Conservation (phyloP, 2,797 vertebrate species). For the Phataginus tetradactyla region DNA sequence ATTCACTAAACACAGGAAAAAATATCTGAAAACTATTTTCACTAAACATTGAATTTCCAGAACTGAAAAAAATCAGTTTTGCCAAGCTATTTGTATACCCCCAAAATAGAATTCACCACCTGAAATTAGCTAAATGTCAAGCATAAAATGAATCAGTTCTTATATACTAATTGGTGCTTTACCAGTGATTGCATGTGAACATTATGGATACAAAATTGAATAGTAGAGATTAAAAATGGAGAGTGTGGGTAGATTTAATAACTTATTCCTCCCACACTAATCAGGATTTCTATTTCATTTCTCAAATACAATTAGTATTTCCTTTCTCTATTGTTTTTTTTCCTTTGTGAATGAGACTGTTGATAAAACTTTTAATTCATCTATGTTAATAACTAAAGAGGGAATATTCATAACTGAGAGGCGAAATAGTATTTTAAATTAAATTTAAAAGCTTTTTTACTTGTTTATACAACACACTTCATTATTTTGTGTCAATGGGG, state of each 20-base stretch:
- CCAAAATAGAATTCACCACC: conserved; percentile 74
- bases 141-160: conserved; percentile 83
- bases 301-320: conserved; percentile 77
- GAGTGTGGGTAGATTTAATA: conserved; percentile 80
- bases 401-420: conserved; percentile 11
- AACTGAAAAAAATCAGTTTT: conserved; percentile 47
- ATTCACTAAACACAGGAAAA: conserved; percentile 55
- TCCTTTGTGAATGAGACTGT: conserved; percentile 60
- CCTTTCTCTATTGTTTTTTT: conserved; percentile 46
- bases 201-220: conserved; percentile 85
- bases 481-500: neutral
- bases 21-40: conserved; percentile 37
- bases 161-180: conserved; percentile 86
- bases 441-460: conserved; percentile 34
- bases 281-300: conserved; percentile 81
- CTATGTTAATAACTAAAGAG: conserved; percentile 48
- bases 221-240: conserved; percentile 79
- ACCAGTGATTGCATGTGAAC: conserved; percentile 81
- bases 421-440: conserved; percentile 21
- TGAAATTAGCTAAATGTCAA: conserved; percentile 85
- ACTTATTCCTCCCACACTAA: conserved; percentile 85
- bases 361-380: conserved; percentile 56
- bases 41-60: conserved; percentile 63
- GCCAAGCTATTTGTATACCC: conserved; percentile 55
- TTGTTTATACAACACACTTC: neutral